A percentile compares a stretch with the other conserved stretches of the same genome.
Conservation (phyloP, 2,888 invertebrate species). For the Synergus japonicus region DNA sequence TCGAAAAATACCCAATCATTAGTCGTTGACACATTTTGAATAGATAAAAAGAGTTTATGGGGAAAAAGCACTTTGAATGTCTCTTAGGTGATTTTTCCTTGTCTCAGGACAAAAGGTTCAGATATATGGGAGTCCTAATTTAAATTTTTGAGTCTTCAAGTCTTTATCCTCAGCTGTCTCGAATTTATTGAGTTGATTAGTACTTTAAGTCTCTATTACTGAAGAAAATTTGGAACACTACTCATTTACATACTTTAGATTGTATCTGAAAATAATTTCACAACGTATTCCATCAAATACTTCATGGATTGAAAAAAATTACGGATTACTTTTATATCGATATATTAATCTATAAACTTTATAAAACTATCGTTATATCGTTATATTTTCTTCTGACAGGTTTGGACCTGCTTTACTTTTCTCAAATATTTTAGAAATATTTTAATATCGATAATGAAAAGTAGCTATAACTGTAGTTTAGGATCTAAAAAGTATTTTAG, state of each 20-base stretch:
- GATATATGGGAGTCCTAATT: background rate
- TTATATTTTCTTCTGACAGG: too few species aligned
- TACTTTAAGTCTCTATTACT: background rate
- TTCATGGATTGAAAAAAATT: too few species aligned
- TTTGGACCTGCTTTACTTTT: too few species aligned
- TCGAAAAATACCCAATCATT: conserved; percentile 17
- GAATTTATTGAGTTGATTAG: background rate
- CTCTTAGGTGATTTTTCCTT: conserved; percentile 14
- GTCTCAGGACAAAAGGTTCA: background rate
- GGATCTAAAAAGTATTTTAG: background rate
- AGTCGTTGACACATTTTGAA: conserved; percentile 9
- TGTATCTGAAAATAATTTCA: too few species aligned
- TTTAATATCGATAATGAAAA: background rate
- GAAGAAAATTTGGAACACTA: background rate
- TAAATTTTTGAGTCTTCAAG: background rate
- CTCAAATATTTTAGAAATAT: too few species aligned
- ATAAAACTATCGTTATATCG: too few species aligned
- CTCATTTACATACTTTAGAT: background rate
- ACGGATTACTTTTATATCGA: too few species aligned
- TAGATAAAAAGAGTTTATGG: background rate
- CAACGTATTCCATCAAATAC: too few species aligned
- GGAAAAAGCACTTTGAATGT: background rate
- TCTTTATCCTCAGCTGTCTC: conserved; percentile 17
- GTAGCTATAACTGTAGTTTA: background rate
- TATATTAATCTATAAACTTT: too few species aligned